Percentiles rank a stretch among this genome's conserved stretches.
phyloP scores from a whole-genome alignment of 2,113 vertebrate species.

The Spilogale gracilis region DNA sequence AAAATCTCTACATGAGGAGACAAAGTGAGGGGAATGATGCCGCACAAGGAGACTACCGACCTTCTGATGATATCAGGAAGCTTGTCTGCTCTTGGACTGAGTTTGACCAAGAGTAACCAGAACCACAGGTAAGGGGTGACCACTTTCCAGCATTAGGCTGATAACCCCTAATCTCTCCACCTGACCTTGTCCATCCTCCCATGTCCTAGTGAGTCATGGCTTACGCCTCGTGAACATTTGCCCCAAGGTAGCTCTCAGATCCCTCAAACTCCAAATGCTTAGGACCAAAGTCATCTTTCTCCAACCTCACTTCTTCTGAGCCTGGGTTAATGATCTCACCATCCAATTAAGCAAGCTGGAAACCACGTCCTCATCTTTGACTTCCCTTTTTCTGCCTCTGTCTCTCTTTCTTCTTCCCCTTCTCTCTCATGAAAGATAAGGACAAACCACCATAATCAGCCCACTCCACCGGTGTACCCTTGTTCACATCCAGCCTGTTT shows the following conservation, averaged over 20 bases:
- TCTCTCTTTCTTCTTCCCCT: neutral
- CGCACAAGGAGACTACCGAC: neutral
- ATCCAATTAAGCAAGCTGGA: neutral
- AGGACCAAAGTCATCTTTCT: neutral
- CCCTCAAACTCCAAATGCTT: neutral
- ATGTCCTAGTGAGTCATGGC: rapidly evolving
- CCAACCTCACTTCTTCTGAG: neutral
- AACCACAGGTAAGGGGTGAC: neutral
- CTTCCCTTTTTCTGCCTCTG: neutral
- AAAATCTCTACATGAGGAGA: neutral
- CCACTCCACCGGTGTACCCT: rapidly evolving
- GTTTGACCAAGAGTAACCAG: neutral
- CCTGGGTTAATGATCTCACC: neutral
- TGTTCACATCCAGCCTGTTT: neutral
- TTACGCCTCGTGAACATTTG: too few relatives aligned
- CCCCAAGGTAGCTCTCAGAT: neutral
- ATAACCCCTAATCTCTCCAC: neutral
- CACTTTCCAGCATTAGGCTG: neutral
- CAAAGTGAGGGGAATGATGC: neutral
- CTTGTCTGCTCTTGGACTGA: neutral
- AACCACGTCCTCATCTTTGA: neutral
- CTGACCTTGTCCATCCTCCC: neutral
- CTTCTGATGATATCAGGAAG: neutral
- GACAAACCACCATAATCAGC: rapidly evolving
- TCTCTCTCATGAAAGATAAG: neutral